phyloP scores from a whole-genome alignment of 2,797 vertebrate genomes.

The Moxostoma hubbsi region DNA sequence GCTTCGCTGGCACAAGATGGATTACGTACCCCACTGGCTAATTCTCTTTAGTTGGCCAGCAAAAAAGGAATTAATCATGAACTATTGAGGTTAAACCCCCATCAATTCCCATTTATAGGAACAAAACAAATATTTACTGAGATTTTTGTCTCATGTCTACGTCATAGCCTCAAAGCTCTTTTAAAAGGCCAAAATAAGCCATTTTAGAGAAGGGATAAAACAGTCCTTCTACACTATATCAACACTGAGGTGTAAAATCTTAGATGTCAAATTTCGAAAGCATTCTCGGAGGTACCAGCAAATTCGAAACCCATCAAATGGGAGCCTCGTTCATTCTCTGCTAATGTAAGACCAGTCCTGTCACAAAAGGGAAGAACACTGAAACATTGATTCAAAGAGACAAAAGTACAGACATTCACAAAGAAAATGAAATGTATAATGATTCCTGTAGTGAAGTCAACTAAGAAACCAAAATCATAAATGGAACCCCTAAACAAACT shows the following conservation, averaged over 20 bases:
- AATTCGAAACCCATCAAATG: slow-evolving; percentile 24
- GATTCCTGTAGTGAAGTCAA: background rate
- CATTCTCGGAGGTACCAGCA: background rate
- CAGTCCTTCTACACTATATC: background rate
- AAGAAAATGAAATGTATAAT: background rate
- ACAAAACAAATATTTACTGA: background rate
- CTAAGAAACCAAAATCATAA: too few species aligned
- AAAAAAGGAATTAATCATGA: slow-evolving; percentile 54
- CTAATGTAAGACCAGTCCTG: background rate
- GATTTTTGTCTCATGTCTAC: background rate
- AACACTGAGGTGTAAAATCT: background rate
- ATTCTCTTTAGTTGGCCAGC: slow-evolving; percentile 48
- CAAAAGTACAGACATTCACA: slow-evolving; percentile 18
- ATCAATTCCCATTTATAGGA: slow-evolving; percentile 18
- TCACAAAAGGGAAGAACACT: background rate
- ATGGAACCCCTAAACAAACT: too few species aligned
- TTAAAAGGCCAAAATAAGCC: background rate
- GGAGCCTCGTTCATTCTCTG: background rate
- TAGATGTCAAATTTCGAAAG: background rate
- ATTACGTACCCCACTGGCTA: slow-evolving; percentile 60
- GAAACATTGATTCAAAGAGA: slow-evolving; percentile 18
- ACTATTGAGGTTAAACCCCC: slow-evolving; percentile 27
- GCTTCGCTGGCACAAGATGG: slow-evolving; percentile 39
- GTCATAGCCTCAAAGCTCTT: background rate
- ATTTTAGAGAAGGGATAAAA: too few species aligned